These are phyloP conservation scores for Lepidonotus clava DNA, from an alignment of 2,888 invertebrate genomes.

Conservation along the genomic window DNA sequence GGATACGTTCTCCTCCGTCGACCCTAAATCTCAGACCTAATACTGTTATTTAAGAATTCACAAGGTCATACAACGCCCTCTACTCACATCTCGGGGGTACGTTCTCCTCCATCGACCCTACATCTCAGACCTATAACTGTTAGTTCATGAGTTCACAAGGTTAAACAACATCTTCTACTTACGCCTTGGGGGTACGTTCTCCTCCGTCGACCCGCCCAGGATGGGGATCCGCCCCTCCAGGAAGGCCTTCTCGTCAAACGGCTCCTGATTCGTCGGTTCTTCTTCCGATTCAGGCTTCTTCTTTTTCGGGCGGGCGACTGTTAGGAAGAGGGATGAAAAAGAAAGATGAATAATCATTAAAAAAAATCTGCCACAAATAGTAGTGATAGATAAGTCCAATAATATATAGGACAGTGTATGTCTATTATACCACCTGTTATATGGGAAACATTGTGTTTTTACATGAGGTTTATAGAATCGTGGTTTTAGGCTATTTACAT, in stretches of 20 bases:
- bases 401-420: no score
- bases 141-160: no score
- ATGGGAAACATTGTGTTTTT: no score
- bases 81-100: not conserved
- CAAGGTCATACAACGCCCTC: not conserved
- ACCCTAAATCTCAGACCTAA: no score
- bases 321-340: not conserved
- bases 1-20: not conserved
- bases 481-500: no score
- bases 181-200: not conserved
- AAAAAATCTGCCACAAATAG: no score
- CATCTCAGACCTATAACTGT: no score
- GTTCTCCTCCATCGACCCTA: slow-evolving; percentile 17
- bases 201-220: slow-evolving; percentile 51
- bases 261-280: slow-evolving; percentile 53
- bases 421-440: no score
- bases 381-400: no score
- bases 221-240: slow-evolving; percentile 59
- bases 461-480: no score
- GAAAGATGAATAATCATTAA: no score
- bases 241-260: slow-evolving; percentile 58
- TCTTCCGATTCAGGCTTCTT: slow-evolving; percentile 26
- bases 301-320: not conserved
- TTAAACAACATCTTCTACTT: not conserved
- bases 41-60: no score